Evolutionary conservation across 2,888 invertebrate genomes (phyloP), one percentile per base, ranked within the genome.

Genomic region (Abrostola tripartita): DNA sequence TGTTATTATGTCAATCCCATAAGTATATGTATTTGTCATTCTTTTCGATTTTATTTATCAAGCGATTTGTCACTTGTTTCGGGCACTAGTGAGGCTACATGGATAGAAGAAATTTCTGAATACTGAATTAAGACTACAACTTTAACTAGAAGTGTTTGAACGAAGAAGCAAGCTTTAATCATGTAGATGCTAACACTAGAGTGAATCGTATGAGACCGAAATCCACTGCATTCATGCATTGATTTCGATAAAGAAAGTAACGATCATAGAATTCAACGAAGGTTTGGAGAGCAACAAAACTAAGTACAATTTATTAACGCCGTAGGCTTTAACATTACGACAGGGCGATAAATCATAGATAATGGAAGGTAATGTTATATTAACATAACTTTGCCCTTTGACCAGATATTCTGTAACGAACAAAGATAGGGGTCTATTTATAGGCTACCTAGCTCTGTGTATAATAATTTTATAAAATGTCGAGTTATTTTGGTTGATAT

Each of bases 361-460:
- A 88, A 85, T 82, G 81, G 82, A 78, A 81, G 79, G 81, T 83
- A 79, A 68, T 51, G 78, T 76, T 69, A 80, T 80, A 85, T 87
- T 89, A 85, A 82, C 84, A 88, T 87, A 86, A 84, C 82, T 83
- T 79, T 76, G 75, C 79, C 75, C 80, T 82, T 82, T 76, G 76
- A 47, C 70, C 61, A 41, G 24, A 37, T 65, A 60, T 76, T 47
- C 54, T 66, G 56, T 65, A 61, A 74, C 65, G 62, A 35, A 70
- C 11, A 64, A 54, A 64, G 44, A 5, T 8, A 24, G 14, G 44
- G 41, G 49, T 53, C 47, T 71, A 66, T 61, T 57, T 71, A 68
- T 61, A 50, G 44, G 37, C 51, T 56, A 42, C 40, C 37, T 14
- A 42, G 44, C 35, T 49, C 52, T 38, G 40, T 24, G 12, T 0